These are phyloP conservation scores for Latrodectus geometricus DNA, from an alignment of 1,140 invertebrate genomes.

Conservation along the genomic window DNA sequence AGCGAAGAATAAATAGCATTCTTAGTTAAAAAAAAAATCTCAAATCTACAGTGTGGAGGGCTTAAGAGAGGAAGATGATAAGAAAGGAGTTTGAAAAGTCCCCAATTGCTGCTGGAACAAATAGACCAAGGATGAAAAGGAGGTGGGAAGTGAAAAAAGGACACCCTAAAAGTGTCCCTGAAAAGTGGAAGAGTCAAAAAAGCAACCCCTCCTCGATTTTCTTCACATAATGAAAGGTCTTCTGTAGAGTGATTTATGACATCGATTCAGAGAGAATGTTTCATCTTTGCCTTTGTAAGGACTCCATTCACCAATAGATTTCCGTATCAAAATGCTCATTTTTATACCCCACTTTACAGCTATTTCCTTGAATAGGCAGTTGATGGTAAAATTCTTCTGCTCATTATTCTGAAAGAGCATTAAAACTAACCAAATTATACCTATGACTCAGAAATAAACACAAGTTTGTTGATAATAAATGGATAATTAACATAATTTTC, in stretches of 20 bases:
- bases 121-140: slow-evolving; percentile 36
- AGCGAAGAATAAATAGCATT: too few relatives aligned
- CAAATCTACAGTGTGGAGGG: slow-evolving; percentile 3
- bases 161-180: slow-evolving; percentile 37
- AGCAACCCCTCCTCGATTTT: slow-evolving; percentile 31
- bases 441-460: too few relatives aligned
- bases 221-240: slow-evolving; percentile 48
- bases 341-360: not conserved
- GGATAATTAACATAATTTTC: too few relatives aligned
- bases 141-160: slow-evolving; percentile 1
- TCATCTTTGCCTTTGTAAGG: slow-evolving; percentile 32
- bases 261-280: slow-evolving; percentile 33
- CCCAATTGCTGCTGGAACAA: slow-evolving; percentile 36
- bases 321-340: slow-evolving; percentile 14
- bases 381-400: too few relatives aligned
- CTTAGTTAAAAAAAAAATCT: slow-evolving; percentile 1
- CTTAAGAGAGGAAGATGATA: not conserved
- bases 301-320: slow-evolving; percentile 31
- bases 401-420: too few relatives aligned
- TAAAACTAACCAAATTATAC: too few relatives aligned
- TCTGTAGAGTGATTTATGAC: slow-evolving; percentile 38
- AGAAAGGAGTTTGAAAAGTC: slow-evolving; percentile 37
- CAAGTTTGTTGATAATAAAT: too few relatives aligned
- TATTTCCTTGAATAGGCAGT: not conserved
- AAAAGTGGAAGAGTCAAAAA: slow-evolving; percentile 10